Evolutionary conservation across 1,140 invertebrate genomes (phyloP), one percentile per base, ranked within the genome.

Genomic region (Thalassaphorura encarpata): DNA sequence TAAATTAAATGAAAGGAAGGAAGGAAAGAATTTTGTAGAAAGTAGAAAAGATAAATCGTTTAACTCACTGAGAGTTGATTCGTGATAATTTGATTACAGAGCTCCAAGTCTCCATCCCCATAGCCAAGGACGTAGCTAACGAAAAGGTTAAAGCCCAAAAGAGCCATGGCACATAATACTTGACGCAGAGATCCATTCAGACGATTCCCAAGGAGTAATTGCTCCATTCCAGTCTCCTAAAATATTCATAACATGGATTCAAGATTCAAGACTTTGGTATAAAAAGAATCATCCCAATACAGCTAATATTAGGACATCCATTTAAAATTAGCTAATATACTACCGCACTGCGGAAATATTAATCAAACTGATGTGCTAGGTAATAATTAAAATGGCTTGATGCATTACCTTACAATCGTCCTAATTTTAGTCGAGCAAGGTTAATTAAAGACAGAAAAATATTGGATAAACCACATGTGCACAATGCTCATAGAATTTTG

Each of bases 71-170:
- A 72, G 16, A 92, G 69, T 69, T 89, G 81, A 21, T 80, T 78
- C 1, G 78, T 69, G 1, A 95, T 71, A 6, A 91, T 82, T 63
- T 78, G 74, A 52, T 87, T 77, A 52, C 85, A 86, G 60, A 85
- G 76, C 1, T 79, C 72, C 16, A 90, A 72, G 71, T 95, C 84
- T 21, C 86, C 86, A 62, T 87, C 82, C 4, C 79, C 78, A 66
- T 87, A 81, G 66, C 85, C 85, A 24, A 92, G 70, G 58, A 92
- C 81, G 66, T 88, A 89, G 15, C 83, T 80, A 0, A 91, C 80
- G 47, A 95, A 80, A 16, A 92, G 77, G 71, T 95, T 82, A 69
- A 91, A 94, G 0, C 80, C 81, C 1, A 95, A 73, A 2, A 95
- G 73, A 0, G 86, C 82, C 67, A 95, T 80, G 6, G 84, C 80